These are phyloP conservation scores for Hippocampus guttulatus DNA, from an alignment of 2,113 vertebrate species.

Conservation along the genomic window DNA sequence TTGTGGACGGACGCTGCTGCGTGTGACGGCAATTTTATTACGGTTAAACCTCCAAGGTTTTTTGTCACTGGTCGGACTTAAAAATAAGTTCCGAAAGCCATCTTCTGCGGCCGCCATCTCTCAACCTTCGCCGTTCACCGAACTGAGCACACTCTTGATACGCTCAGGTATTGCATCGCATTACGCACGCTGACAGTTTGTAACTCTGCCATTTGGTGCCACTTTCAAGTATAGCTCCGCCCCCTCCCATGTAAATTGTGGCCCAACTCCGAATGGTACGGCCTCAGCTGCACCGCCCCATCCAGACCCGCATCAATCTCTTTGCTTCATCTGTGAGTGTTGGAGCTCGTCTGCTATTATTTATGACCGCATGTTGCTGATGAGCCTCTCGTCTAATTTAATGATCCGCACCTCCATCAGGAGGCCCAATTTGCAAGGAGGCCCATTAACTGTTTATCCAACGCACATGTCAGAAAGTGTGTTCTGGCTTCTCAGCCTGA, in stretches of 20 bases:
- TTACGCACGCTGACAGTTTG: neutral
- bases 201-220: neutral
- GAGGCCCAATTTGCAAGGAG: slow-evolving; percentile 23
- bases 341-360: slow-evolving; percentile 3
- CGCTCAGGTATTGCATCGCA: too few species aligned
- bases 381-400: slow-evolving; percentile 18
- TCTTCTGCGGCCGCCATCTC: too few species aligned
- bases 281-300: neutral
- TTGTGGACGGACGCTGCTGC: neutral
- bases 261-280: neutral
- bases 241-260: neutral
- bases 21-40: too few species aligned
- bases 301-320: neutral
- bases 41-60: too few species aligned
- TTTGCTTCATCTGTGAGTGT: slow-evolving; percentile 3
- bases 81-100: too few species aligned
- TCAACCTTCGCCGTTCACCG: neutral
- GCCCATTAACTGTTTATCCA: slow-evolving; percentile 48
- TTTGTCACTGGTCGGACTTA: too few species aligned
- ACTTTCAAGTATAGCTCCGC: too few species aligned
- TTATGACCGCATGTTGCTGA: slow-evolving; percentile 1
- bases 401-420: slow-evolving; percentile 26
- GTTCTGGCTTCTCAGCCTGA: slow-evolving; percentile 14
- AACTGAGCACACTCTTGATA: neutral
- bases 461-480: slow-evolving; percentile 55